phyloP scores from a whole-genome alignment of 2,113 vertebrate species.

The Pampusana beccarii region DNA sequence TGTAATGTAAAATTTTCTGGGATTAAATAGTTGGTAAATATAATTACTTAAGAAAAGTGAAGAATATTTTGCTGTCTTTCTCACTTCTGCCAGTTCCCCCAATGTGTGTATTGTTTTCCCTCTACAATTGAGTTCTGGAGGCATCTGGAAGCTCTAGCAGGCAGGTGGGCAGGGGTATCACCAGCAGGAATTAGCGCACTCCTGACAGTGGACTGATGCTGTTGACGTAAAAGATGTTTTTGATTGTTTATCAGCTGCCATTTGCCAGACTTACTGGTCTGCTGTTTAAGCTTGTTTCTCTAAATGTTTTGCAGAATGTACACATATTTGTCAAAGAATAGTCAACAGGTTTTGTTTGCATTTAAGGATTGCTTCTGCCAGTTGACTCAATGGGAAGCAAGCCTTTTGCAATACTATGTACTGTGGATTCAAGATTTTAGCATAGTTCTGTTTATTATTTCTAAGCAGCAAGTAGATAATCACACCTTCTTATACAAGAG shows the following conservation, averaged over 20 bases:
- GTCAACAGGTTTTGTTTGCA: not conserved
- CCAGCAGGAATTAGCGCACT: not conserved
- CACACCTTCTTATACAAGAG: not conserved
- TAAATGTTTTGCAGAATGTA: not conserved
- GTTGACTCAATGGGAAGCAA: not conserved
- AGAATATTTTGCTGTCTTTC: not conserved
- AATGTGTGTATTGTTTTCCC: fast-evolving
- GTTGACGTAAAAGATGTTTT: not conserved
- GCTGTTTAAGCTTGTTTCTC: not conserved
- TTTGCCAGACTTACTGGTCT: not conserved
- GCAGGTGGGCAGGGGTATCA: not conserved
- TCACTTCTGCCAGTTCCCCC: not conserved
- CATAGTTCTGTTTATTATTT: not conserved
- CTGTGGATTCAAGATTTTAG: not conserved
- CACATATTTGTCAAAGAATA: not conserved
- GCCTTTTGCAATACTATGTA: not conserved
- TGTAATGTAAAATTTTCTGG: not conserved
- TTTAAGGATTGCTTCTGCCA: not conserved
- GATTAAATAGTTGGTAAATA: not conserved
- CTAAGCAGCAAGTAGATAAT: too few species aligned
- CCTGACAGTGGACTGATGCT: not conserved
- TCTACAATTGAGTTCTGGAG: not conserved
- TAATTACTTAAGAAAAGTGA: not conserved
- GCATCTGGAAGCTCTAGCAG: not conserved
- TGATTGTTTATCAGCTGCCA: not conserved